Percentiles rank a stretch among this genome's conserved stretches.
These are phyloP conservation scores for Artibeus jamaicensis DNA, from an alignment of 2,797 vertebrate species.

Conservation along the genomic window DNA sequence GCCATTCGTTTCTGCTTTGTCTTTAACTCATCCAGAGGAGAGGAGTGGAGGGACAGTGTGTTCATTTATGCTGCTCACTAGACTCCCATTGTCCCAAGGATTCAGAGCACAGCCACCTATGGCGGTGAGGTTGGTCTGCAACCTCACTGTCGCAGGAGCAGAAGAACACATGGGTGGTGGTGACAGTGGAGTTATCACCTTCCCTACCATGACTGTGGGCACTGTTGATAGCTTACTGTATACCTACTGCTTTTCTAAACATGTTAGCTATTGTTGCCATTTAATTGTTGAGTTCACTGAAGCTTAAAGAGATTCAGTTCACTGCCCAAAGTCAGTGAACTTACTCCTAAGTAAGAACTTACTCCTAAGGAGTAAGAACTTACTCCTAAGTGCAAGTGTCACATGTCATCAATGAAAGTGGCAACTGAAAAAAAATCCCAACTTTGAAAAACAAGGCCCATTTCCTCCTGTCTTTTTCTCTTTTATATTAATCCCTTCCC, in stretches of 20 bases:
- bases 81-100: accelerated
- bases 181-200: neutral
- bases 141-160: too few relatives aligned
- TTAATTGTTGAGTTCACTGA: neutral
- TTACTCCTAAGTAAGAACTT: neutral
- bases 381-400: neutral
- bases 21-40: neutral
- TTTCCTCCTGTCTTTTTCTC: neutral
- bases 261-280: neutral
- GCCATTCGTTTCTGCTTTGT: neutral
- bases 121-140: neutral
- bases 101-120: accelerated
- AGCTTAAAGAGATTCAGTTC: neutral
- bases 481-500: neutral
- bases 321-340: neutral
- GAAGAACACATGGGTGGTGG: neutral
- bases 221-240: neutral
- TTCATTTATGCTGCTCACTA: neutral
- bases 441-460: neutral
- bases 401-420: neutral
- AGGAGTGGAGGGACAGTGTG: neutral
- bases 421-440: neutral
- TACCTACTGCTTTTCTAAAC: neutral
- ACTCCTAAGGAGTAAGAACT: neutral
- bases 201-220: accelerated